Evolutionary conservation across 2,888 invertebrate genomes (phyloP).

Genomic region (Conomelus anceps): DNA sequence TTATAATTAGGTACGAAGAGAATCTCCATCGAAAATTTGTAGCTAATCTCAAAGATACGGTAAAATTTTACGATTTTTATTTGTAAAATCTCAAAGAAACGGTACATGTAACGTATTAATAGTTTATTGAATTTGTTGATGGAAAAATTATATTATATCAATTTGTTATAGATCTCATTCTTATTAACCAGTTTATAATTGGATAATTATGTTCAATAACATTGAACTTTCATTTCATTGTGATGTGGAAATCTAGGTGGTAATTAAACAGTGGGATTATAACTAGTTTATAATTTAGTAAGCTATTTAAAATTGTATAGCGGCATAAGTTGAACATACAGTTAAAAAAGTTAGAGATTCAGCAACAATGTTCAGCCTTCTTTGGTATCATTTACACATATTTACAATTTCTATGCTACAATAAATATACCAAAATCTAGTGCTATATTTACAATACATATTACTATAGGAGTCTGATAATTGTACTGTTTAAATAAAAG

Average conservation of each 20-base stretch:
- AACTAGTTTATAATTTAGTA: not conserved
- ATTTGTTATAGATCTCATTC: too few species aligned
- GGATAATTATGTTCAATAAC: too few species aligned
- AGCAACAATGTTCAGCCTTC: not conserved
- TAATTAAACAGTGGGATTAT: too few species aligned
- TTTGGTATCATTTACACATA: not conserved
- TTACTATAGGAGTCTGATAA: not conserved
- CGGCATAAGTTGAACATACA: not conserved
- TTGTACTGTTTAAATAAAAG: not conserved
- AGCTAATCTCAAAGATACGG: too few species aligned
- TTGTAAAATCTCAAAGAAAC: too few species aligned
- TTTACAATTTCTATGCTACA: not conserved
- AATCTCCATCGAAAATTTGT: not conserved
- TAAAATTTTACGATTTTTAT: too few species aligned
- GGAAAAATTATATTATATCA: too few species aligned
- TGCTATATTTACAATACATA: not conserved
- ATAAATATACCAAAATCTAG: not conserved
- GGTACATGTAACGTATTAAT: too few species aligned
- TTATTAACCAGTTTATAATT: too few species aligned
- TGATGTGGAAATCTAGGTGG: too few species aligned
- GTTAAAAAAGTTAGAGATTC: not conserved
- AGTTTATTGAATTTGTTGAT: too few species aligned
- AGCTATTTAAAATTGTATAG: not conserved
- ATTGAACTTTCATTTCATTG: too few species aligned
- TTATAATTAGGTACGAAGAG: not conserved